Percentiles rank a stretch among this genome's conserved stretches.
These are phyloP conservation scores for Eupeodes latifasciatus DNA, from an alignment of 2,888 invertebrate genomes.

Conservation along the genomic window DNA sequence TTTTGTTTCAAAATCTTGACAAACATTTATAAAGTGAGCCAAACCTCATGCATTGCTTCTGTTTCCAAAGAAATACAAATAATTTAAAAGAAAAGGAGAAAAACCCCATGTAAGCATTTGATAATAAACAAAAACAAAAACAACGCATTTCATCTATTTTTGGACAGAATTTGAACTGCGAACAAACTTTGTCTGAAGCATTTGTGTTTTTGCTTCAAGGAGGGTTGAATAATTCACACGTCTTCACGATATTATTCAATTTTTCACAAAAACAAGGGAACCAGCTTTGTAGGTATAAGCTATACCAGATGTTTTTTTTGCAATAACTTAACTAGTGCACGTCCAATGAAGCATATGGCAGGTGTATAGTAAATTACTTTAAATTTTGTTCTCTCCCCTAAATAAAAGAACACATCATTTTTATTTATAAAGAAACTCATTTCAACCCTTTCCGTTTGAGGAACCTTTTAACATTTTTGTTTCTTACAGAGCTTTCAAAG, in stretches of 20 bases:
- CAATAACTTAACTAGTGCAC: slow-evolving; percentile 19
- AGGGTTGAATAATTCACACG: slow-evolving; percentile 21
- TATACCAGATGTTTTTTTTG: slow-evolving; percentile 20
- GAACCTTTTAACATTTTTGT: background rate
- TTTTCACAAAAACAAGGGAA: background rate
- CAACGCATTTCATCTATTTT: slow-evolving; percentile 35
- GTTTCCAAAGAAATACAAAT: background rate
- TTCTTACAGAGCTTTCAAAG: slow-evolving; percentile 13
- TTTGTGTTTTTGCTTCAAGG: slow-evolving; percentile 4
- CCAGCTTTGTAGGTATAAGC: background rate
- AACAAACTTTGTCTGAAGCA: background rate
- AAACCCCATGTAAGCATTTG: background rate
- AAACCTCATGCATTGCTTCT: background rate
- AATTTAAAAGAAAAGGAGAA: background rate
- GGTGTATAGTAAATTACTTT: slow-evolving; percentile 9
- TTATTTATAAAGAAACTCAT: slow-evolving; percentile 32
- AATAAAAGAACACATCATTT: slow-evolving; percentile 32
- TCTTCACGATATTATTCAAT: background rate
- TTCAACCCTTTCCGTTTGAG: slow-evolving; percentile 28
- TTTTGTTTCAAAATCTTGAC: slow-evolving; percentile 1
- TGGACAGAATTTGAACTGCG: slow-evolving; percentile 18
- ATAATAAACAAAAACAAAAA: slow-evolving; percentile 11
- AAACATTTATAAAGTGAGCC: background rate
- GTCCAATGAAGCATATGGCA: slow-evolving; percentile 15
- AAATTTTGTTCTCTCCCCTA: background rate